These are phyloP conservation scores for Parazoanthus darwini DNA, from an alignment of 92 coral and sea anemone genomes.

Conservation along the genomic window DNA sequence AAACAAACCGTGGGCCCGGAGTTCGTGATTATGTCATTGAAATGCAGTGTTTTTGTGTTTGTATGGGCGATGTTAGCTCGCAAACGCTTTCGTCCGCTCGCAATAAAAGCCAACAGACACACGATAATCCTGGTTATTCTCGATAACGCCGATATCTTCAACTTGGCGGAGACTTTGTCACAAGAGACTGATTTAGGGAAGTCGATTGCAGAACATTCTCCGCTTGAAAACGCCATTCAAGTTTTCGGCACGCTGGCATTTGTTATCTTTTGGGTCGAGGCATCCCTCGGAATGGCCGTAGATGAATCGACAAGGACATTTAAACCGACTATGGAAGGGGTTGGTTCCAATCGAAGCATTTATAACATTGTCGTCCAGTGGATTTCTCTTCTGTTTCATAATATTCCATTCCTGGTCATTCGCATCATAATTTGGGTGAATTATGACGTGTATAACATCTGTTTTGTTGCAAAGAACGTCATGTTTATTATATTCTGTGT, in stretches of 20 bases:
- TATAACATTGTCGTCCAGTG: conserved; percentile 31
- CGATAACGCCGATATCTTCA: conserved; percentile 50
- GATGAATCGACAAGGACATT: conserved; percentile 28
- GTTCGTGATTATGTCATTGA: conserved; percentile 33
- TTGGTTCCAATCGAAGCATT: conserved; percentile 27
- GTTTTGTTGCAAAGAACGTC: conserved; percentile 53
- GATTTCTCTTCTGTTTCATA: conserved; percentile 39
- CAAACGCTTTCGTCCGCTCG: conserved; percentile 33
- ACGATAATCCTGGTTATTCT: conserved; percentile 25
- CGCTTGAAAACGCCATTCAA: conserved; percentile 48
- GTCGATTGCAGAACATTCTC: conserved; percentile 14
- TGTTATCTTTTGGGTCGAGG: conserved; percentile 34
- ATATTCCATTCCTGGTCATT: conserved; percentile 50
- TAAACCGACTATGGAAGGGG: conserved; percentile 24
- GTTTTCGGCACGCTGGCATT: conserved; percentile 49
- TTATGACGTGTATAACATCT: conserved; percentile 41
- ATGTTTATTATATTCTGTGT: conserved; percentile 32
- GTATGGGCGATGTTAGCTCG: conserved; percentile 32
- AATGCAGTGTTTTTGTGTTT: conserved; percentile 46
- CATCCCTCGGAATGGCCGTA: conserved; percentile 38
- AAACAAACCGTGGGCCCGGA: conserved; percentile 34
- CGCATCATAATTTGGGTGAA: conserved; percentile 47
- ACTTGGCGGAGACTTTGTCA: conserved; percentile 45
- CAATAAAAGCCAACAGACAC: conserved; percentile 29
- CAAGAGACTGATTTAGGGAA: conserved; percentile 39